A percentile compares a stretch with the other conserved stretches of the same genome.
Evolutionary conservation across 2,797 vertebrate genomes (phyloP).

Genomic region (Coregonus ussuriensis): DNA sequence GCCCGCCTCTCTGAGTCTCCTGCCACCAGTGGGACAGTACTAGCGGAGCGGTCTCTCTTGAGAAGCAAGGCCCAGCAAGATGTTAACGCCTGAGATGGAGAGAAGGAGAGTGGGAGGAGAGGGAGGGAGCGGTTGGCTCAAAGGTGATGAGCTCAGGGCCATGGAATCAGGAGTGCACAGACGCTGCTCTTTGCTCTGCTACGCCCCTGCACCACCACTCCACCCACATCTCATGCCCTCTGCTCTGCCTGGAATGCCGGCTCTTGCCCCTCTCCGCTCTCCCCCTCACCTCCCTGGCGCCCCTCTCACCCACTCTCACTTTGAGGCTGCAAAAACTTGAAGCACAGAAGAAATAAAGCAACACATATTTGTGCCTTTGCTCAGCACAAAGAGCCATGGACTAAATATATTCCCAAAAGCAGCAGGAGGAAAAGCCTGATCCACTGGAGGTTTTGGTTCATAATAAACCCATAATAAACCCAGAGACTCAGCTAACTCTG

Average conservation of each 20-base stretch:
- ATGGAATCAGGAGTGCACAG: constrained; percentile 75
- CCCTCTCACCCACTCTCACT: constrained; percentile 23
- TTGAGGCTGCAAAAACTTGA: constrained; percentile 6
- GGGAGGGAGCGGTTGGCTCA: constrained; percentile 53
- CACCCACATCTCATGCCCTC: constrained; percentile 59
- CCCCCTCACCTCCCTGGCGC: constrained; percentile 27
- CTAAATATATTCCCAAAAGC: constrained; percentile 56
- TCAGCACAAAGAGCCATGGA: constrained; percentile 47
- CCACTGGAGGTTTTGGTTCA: constrained; percentile 53
- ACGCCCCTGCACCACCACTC: constrained; percentile 67
- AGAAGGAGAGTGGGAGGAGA: constrained; percentile 57
- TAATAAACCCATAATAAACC: constrained; percentile 39
- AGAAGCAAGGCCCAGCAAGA: constrained; percentile 59
- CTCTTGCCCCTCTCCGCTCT: constrained; percentile 38
- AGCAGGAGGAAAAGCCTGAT: constrained; percentile 60
- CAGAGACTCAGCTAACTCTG: constrained; percentile 51
- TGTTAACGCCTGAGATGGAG: constrained; percentile 66
- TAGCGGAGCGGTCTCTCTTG: not conserved
- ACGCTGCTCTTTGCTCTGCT: constrained; percentile 68
- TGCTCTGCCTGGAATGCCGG: constrained; percentile 60
- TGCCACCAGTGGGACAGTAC: not conserved
- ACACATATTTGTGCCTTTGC: constrained; percentile 24
- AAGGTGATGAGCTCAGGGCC: constrained; percentile 78
- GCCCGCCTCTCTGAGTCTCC: not conserved
- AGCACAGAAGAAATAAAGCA: not conserved